Evolutionary conservation across 2,797 vertebrate genomes (phyloP), one percentile per base, ranked within the genome.

Genomic region (Podargus strigoides): DNA sequence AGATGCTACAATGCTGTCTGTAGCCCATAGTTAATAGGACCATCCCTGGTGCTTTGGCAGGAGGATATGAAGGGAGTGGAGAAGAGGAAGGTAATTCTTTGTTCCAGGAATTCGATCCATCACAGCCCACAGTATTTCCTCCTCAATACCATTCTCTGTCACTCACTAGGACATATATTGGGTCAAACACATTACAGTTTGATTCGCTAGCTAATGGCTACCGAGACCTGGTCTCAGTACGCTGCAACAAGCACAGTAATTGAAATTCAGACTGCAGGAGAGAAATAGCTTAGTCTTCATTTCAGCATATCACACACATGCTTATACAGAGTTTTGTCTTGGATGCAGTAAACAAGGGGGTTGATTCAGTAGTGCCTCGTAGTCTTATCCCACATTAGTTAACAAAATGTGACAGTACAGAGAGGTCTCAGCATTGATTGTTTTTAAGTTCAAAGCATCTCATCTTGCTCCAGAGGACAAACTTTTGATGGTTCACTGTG

Each of bases 261-360:
- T 92, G 95, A 73, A 94, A 96, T 92, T 92, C 91, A 88, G 70
- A 13, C 95, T 81, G 82, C 56, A 49, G 94, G 62, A 85, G 75
- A 85, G 73, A 94, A 96, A 90, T 83, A 76, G 76, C 83, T 95
- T 91, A 88, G 89, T 84, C 75, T 86, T 72, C 70, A 67, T 96
- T 94, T 95, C 44, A 79, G 78, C 53, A 79, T 64, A 64, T 91
- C 79, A 41, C 37, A 47, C 18, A 9, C 34, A 22, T 17, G 36
- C 59, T 86, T 30, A 49, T 37, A 44, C 20, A 34, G 53, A 67
- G 56, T 60, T 95, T 89, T 80, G 32, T 68, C 68, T 69, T 46
- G 49, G 75, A 58, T 55, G 46, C 68, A 62, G 49, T 72, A 85
- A 94, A 74, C 37, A 67, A 77, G 44, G 46, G n/a, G 14, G 27